Evolutionary conservation across 2,888 invertebrate species (phyloP), one percentile per base, ranked within the genome.

Genomic region (Sesamia inferens): DNA sequence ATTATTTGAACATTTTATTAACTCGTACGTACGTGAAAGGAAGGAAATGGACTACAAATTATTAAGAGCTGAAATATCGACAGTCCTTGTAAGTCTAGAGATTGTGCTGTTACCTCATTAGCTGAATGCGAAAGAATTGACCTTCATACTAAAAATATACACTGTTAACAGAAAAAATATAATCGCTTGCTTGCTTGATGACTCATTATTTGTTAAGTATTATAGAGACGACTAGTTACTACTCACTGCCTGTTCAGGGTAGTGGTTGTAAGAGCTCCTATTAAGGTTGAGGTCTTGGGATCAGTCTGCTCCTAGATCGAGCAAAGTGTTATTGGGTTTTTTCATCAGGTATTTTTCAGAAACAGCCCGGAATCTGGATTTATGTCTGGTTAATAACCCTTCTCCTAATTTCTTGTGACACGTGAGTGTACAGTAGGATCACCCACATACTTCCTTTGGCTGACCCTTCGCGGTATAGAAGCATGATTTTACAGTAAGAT

Each of bases 61-160:
- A 44, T 47, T 57, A 63, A 51, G 13, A 57, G 1, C 10, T n/a
- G 22, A 48, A 48, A 22, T 10, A n/a, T n/a, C 22, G 7, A 70
- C 5, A 67, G 64, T 62, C 71, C 65, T 82, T 78, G 79, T 62
- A 47, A 63, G 19, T 47, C 31, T 54, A 57, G 83, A 68, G 79
- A 72, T 66, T 72, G 82, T 72, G 55, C 75, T 7, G 44, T 51
- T 55, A 42, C 66, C 51, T 5, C 54, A 42, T 61, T 51, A 76
- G 69, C 31, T 63, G 31, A 66, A 51, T 67, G 58, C 64, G 13
- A 63, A 62, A 65, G 14, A 64, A 42, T 39, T 59, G 24, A 66
- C 79, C 83, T 68, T 82, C 68, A n/a, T 19, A 39, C 47, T 31
- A 14, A 57, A 62, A 76, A 70, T 76, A 70, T 76, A 81, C 14